Conservation (phyloP, 2,113 vertebrate species). For the Hydrochoerus hydrochaeris region DNA sequence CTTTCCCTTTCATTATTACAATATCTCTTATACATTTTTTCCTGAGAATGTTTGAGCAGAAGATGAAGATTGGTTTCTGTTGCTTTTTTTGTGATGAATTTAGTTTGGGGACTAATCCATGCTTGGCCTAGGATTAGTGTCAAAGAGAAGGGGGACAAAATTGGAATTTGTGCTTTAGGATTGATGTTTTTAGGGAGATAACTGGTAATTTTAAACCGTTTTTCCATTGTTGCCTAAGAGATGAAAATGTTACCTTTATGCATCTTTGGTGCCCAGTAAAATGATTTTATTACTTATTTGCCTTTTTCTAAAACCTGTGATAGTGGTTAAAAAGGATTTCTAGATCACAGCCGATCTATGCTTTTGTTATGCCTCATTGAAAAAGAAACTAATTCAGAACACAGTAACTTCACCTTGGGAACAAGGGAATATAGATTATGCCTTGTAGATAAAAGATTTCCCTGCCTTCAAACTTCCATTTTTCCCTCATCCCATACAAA, state of each 20-base stretch:
- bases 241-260: background rate
- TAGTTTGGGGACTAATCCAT: background rate
- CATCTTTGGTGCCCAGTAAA: background rate
- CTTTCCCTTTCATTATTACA: too few species aligned
- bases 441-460: background rate
- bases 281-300: slow-evolving; percentile 2
- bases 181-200: background rate
- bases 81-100: background rate
- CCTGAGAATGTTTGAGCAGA: background rate
- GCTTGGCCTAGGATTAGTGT: background rate
- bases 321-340: background rate
- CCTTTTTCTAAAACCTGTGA: background rate
- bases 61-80: background rate
- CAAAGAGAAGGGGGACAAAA: background rate
- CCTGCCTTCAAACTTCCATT: background rate
- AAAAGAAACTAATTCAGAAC: background rate
- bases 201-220: background rate
- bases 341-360: background rate
- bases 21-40: background rate
- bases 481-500: background rate
- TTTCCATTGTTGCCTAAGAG: slow-evolving; percentile 31
- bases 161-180: slow-evolving; percentile 2
- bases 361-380: background rate
- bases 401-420: background rate
- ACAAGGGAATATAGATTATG: background rate